Conservation (phyloP, 2,113 vertebrate species). For the Hyperoodon ampullatus region DNA sequence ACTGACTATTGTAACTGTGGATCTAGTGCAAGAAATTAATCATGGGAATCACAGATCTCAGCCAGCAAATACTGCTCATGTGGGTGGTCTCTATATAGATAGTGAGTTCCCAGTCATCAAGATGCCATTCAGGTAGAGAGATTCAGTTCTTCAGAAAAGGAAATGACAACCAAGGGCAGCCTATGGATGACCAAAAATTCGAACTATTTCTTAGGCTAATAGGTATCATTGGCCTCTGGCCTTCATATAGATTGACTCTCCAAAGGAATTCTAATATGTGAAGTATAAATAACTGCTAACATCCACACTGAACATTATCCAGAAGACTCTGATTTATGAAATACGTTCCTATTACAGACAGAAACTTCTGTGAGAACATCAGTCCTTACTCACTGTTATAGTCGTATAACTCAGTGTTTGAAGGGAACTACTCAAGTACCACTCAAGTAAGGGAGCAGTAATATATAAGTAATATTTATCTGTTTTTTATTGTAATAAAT, state of each 20-base stretch:
- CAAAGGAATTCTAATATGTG: neutral
- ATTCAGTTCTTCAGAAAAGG: neutral
- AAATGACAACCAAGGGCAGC: neutral
- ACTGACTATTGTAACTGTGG: neutral
- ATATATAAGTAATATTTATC: neutral
- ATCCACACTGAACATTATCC: neutral
- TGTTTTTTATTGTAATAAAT: neutral
- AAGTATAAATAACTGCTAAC: neutral
- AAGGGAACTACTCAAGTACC: neutral
- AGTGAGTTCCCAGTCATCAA: neutral
- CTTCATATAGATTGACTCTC: neutral
- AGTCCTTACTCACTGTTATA: neutral
- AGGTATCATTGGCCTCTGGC: neutral
- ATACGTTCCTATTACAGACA: neutral
- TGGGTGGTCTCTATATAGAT: neutral
- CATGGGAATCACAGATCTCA: neutral
- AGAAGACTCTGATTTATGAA: neutral
- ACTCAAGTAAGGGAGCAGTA: neutral
- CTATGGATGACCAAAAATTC: neutral
- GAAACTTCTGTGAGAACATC: neutral
- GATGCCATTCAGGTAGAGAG: neutral
- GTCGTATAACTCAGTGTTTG: neutral
- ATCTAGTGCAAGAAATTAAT: neutral
- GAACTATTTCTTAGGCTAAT: neutral
- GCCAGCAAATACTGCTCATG: neutral